Conservation (phyloP, 2,888 invertebrate genomes). For the Auanema freiburgensis region DNA sequence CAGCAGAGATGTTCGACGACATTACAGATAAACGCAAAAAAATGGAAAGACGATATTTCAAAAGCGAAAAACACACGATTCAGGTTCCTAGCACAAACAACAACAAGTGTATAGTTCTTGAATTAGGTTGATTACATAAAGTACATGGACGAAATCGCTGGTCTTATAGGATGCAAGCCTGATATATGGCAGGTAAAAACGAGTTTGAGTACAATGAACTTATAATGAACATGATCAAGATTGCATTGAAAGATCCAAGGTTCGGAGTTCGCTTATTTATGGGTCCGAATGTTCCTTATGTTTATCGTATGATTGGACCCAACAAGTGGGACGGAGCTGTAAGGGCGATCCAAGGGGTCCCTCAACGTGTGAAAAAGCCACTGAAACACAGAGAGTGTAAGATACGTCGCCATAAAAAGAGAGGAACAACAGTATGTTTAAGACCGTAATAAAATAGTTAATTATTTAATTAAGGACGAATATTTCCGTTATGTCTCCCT, state of each 20-base stretch:
- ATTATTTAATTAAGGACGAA: slow-evolving; percentile 48
- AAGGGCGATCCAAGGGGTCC: slow-evolving; percentile 44
- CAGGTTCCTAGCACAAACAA: slow-evolving; percentile 33
- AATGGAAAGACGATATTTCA: slow-evolving; percentile 58
- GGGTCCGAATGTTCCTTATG: slow-evolving; percentile 61
- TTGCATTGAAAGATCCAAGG: slow-evolving; percentile 43
- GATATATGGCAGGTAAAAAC: slow-evolving; percentile 35
- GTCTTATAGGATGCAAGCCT: slow-evolving; percentile 55
- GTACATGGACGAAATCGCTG: slow-evolving; percentile 62
- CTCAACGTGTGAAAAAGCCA: slow-evolving; percentile 54
- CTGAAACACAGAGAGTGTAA: slow-evolving; percentile 57
- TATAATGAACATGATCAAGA: slow-evolving; percentile 24
- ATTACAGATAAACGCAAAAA: slow-evolving; percentile 42
- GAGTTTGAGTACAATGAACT: slow-evolving; percentile 1
- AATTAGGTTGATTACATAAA: slow-evolving; percentile 51
- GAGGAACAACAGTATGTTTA: slow-evolving; percentile 43
- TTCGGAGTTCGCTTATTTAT: slow-evolving; percentile 53
- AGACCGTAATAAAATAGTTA: neutral
- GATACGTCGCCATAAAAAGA: slow-evolving; percentile 50
- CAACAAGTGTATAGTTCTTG: too few relatives aligned
- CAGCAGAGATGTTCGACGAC: slow-evolving; percentile 38
- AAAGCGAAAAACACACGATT: slow-evolving; percentile 58
- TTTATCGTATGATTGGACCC: slow-evolving; percentile 57
- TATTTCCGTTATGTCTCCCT: slow-evolving; percentile 59
- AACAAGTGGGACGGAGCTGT: slow-evolving; percentile 52